phyloP scores from a whole-genome alignment of 2,888 invertebrate species.

The Ryuthela nishihirai region DNA sequence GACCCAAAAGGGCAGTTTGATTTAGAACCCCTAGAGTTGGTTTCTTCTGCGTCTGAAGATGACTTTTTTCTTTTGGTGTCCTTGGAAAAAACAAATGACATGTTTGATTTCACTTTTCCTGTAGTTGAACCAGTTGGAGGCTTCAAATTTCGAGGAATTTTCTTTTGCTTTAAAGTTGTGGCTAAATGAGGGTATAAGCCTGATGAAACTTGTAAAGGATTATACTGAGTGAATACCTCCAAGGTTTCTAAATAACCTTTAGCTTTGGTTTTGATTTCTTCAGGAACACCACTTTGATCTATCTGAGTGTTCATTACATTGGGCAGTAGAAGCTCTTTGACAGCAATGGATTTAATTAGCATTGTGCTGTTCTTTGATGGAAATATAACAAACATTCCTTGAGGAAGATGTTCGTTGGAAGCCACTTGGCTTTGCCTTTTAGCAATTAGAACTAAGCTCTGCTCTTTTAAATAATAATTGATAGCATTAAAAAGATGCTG shows the following conservation, averaged over 20 bases:
- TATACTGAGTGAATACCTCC: slow-evolving; percentile 8
- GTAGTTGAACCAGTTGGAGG: too few species aligned
- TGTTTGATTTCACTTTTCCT: too few species aligned
- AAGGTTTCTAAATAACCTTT: background rate
- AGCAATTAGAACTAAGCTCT: slow-evolving; percentile 7
- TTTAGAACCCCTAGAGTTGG: too few species aligned
- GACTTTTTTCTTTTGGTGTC: too few species aligned
- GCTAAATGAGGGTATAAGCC: slow-evolving; percentile 18
- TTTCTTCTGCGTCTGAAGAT: too few species aligned
- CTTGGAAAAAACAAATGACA: too few species aligned
- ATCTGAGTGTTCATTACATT: background rate
- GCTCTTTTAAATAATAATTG: background rate
- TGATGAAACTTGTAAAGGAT: slow-evolving; percentile 13
- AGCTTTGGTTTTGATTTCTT: slow-evolving; percentile 7
- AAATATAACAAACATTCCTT: slow-evolving; percentile 12
- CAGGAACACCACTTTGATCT: slow-evolving; percentile 3
- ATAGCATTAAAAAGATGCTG: slow-evolving; percentile 12
- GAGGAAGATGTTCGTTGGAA: slow-evolving; percentile 1
- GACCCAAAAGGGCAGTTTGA: too few species aligned
- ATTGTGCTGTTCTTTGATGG: slow-evolving; percentile 6
- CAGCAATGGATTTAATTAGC: slow-evolving; percentile 17
- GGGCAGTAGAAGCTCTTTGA: slow-evolving; percentile 23
- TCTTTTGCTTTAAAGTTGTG: too few species aligned
- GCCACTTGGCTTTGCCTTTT: background rate
- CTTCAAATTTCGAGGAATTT: too few species aligned